Evolutionary conservation across 2,888 invertebrate genomes (phyloP).

Genomic region (Napeogenes inachia): DNA sequence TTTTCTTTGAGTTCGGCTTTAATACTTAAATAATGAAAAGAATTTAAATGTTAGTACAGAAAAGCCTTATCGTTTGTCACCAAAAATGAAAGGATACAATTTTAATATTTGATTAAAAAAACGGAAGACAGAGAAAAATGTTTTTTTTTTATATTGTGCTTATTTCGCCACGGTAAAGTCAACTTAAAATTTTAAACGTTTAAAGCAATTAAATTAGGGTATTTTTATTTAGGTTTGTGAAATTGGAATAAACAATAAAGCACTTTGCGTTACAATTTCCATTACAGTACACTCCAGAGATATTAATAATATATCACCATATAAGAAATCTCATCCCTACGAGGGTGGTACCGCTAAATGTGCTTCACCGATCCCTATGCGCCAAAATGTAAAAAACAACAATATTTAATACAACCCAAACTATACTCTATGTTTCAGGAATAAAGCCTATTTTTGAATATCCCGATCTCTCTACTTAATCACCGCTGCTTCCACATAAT

Average conservation of each 20-base stretch:
- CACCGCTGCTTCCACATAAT: slow-evolving; percentile 64
- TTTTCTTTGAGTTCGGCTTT: too few relatives aligned
- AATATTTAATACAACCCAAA: slow-evolving; percentile 33
- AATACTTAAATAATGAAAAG: too few relatives aligned
- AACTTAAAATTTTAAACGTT: too few relatives aligned
- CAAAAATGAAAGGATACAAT: too few relatives aligned
- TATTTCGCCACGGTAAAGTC: too few relatives aligned
- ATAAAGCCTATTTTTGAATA: slow-evolving; percentile 41
- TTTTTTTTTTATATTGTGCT: too few relatives aligned
- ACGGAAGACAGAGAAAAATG: too few relatives aligned
- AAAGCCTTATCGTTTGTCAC: too few relatives aligned
- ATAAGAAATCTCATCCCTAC: slow-evolving; percentile 70
- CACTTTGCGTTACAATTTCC: slow-evolving; percentile 48
- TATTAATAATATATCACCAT: slow-evolving; percentile 72
- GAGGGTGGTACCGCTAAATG: slow-evolving; percentile 66
- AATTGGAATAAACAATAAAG: slow-evolving; percentile 48
- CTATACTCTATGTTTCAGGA: slow-evolving; percentile 28
- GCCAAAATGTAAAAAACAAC: slow-evolving; percentile 50
- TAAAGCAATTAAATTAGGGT: slow-evolving; percentile 10
- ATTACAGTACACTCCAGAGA: slow-evolving; percentile 54
- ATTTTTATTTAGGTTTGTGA: slow-evolving; percentile 34
- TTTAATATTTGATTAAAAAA: too few relatives aligned
- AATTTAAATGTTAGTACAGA: too few relatives aligned
- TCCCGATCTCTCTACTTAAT: slow-evolving; percentile 51
- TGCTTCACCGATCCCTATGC: slow-evolving; percentile 58